These are phyloP conservation scores for Chloromyia formosa DNA, from an alignment of 2,888 invertebrate genomes.

Conservation along the genomic window DNA sequence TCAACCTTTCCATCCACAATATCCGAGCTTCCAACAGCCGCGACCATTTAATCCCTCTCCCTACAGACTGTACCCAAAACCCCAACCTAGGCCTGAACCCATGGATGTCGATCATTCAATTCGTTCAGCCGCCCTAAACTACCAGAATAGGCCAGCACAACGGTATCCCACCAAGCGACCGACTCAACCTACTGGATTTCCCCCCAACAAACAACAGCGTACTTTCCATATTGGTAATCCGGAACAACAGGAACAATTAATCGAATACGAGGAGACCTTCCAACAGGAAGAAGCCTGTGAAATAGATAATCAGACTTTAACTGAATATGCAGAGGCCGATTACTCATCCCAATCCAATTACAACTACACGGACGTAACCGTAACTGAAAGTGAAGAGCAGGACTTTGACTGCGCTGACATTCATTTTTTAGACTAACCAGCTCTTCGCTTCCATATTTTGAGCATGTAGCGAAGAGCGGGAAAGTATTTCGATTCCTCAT, in stretches of 20 bases:
- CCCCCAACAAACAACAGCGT: not conserved
- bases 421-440: not conserved
- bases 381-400: not conserved
- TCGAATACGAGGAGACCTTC: too few relatives aligned
- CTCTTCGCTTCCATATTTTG: constrained; percentile 30
- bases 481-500: constrained; percentile 2
- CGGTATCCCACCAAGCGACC: not conserved
- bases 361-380: too few relatives aligned
- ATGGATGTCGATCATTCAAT: not conserved
- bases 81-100: not conserved
- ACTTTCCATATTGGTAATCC: not conserved
- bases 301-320: too few relatives aligned
- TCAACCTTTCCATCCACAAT: not conserved
- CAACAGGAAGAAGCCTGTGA: too few relatives aligned
- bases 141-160: not conserved
- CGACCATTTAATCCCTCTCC: not conserved
- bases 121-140: not conserved
- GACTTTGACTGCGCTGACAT: not conserved
- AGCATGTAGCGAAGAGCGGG: constrained; percentile 1
- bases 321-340: too few relatives aligned
- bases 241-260: too few relatives aligned
- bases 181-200: not conserved
- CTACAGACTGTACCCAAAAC: not conserved
- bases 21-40: not conserved
- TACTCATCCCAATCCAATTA: too few relatives aligned